These are phyloP conservation scores for Drosophila picticornis DNA, from an alignment of 2,888 invertebrate species.

Conservation along the genomic window DNA sequence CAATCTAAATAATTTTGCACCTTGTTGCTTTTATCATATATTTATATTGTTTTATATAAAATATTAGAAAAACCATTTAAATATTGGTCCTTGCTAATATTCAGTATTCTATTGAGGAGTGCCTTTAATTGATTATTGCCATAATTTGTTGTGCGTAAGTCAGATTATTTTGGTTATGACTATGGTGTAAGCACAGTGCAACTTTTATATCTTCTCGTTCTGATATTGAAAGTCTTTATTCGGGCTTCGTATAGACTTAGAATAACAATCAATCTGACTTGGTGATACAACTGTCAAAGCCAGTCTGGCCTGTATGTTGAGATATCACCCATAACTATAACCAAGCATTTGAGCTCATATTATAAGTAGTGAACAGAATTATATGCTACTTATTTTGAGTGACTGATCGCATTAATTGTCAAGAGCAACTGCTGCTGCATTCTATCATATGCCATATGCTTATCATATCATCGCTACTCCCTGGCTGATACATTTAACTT, in stretches of 20 bases:
- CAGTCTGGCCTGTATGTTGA: background rate
- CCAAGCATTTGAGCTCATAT: background rate
- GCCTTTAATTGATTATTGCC: background rate
- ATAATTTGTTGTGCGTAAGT: background rate
- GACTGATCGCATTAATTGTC: slow-evolving; percentile 35
- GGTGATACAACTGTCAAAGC: background rate
- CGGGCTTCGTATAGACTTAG: background rate
- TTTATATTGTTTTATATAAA: background rate
- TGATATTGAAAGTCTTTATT: background rate
- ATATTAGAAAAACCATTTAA: background rate
- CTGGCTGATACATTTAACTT: slow-evolving; percentile 49
- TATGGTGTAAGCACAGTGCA: background rate
- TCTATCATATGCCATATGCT: slow-evolving; percentile 14
- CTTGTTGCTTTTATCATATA: background rate
- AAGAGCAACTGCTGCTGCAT: slow-evolving; percentile 42
- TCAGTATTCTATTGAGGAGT: background rate
- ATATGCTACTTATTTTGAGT: slow-evolving; percentile 1
- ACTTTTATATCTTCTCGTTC: background rate
- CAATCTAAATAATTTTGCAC: slow-evolving; percentile 4
- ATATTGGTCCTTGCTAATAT: background rate
- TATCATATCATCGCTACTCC: slow-evolving; percentile 8
- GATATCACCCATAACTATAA: background rate
- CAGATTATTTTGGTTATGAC: background rate
- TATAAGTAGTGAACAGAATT: slow-evolving; percentile 5
- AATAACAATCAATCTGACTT: background rate